Evolutionary conservation across 1,140 invertebrate species (phyloP), one percentile per base, ranked within the genome.

Genomic region (Leptinotarsa defecta): DNA sequence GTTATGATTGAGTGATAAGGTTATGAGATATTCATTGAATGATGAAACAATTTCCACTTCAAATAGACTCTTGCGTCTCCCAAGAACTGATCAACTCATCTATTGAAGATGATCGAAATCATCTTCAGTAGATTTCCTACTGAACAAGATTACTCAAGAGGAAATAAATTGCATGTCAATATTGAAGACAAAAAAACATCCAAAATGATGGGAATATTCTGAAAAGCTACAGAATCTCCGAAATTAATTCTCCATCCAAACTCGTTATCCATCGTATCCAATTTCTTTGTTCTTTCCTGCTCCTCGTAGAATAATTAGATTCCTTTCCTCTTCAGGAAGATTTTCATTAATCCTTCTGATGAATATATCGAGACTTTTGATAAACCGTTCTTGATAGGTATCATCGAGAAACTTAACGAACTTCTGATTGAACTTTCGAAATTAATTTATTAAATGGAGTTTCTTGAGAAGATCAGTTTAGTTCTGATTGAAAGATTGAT

Each of bases 361-460:
- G 52, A 57, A 57, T 57, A 57, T 57, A 57, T 57, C 52, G 52
- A 57, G 52, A 57, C 52, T 57, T 57, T 13, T 57, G 52, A 57
- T 57, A 57, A 57, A n/a, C 52, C 52, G n/a, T 57, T 57, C 52
- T 19, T 57, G 52, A 57, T 57, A 19, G 52, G n/a, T 57, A 57
- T 57, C 52, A 57, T 57, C 52, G 17, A 17, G 13, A 57, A 57
- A 57, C 52, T 57, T n/a, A 15, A 57, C 52, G 52, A 57, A 19
- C 52, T 19, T 19, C n/a, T 15, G 52, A 57, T n/a, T 57, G 52
- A 57, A 19, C 52, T 57, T 19, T 17, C 1, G 17, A 57, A 57
- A 57, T 57, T 57, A n/a, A 13, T 57, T 57, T 19, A 57, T 57
- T 57, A 17, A 15, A 57, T 57, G 52, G n/a, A 57, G 52, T 17